Evolutionary conservation across 2,797 vertebrate genomes (phyloP), one percentile per base, ranked within the genome.

Genomic region (Halcyon badia): DNA sequence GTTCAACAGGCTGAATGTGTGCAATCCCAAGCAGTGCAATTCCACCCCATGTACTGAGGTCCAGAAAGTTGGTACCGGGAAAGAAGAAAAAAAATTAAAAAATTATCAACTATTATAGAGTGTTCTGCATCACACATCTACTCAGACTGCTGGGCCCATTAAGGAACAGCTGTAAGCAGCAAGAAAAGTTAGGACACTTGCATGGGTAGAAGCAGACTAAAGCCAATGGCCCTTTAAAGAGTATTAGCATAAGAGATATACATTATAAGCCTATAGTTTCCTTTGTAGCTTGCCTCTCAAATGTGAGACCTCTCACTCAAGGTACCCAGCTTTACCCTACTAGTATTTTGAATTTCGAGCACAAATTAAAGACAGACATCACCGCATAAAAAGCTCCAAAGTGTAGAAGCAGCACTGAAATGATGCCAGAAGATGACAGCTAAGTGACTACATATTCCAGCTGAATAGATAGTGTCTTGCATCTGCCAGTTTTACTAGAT

Each of bases 1-100:
- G 14, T 21, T 51, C 22, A 83, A 22, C 0, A 0, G 17, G 35
- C 52, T 79, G 16, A 58, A 60, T 0, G 0, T 42, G 17, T 35
- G 66, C 26, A 26, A 41, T 6, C 37, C 35, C 57, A 48, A 5
- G 33, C 9, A 68, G 5, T 44, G 22, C 1, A 2, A 54, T 33
- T 28, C 46, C 28, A 39, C 42, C 14, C 39, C 35, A 22, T 3
- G 8, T 42, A 57, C 33, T 17, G 20, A 73, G 31, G 15, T 39
- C 30, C 41, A 66, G 31, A 56, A 66, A 31, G 41, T 13, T 41
- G 39, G 54, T 6, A 33, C 11, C 35, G 7, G 13, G 13, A 17
- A 56, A 52, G 14, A 5, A 12, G 10, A 9, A n/a, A 28, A 39
- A 1, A 33, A 37, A 60, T 1, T 13, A 10, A 42, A 18, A 64